Evolutionary conservation across 2,113 vertebrate genomes (phyloP).

Genomic region (Laticauda laticaudata): DNA sequence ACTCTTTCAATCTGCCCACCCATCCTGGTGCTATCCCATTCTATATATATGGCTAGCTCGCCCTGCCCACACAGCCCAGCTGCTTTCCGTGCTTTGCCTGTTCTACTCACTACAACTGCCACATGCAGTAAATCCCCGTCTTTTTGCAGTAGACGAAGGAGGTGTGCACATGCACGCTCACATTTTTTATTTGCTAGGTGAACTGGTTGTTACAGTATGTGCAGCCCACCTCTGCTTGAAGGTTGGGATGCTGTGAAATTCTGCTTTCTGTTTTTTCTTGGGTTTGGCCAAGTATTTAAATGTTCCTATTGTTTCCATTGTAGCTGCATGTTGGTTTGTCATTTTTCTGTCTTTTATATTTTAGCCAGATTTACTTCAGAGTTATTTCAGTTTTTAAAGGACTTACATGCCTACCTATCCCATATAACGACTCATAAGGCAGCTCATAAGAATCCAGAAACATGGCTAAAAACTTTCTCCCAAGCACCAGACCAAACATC

Average conservation of each 20-base stretch:
- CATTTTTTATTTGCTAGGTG: too few relatives aligned
- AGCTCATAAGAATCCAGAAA: neutral
- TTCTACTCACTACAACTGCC: too few relatives aligned
- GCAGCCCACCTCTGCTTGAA: neutral
- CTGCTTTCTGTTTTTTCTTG: neutral
- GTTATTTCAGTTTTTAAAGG: neutral
- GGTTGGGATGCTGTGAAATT: neutral
- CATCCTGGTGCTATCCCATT: too few relatives aligned
- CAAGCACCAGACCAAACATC: neutral
- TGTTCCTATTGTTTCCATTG: neutral
- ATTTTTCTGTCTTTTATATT: neutral
- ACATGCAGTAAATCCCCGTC: fast-evolving
- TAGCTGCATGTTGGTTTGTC: neutral
- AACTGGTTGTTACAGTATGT: too few relatives aligned
- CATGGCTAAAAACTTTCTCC: neutral
- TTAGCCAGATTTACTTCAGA: neutral
- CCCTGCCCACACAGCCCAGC: too few relatives aligned
- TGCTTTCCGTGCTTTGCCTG: too few relatives aligned
- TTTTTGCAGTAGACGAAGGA: too few relatives aligned
- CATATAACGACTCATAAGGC: neutral
- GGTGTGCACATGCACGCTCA: too few relatives aligned
- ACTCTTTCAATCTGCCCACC: too few relatives aligned
- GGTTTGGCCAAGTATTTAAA: neutral
- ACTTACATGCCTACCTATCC: neutral
- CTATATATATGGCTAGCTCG: too few relatives aligned